These are phyloP conservation scores for Scaptomyza hsui DNA, from an alignment of 1,140 invertebrate genomes.

Conservation along the genomic window DNA sequence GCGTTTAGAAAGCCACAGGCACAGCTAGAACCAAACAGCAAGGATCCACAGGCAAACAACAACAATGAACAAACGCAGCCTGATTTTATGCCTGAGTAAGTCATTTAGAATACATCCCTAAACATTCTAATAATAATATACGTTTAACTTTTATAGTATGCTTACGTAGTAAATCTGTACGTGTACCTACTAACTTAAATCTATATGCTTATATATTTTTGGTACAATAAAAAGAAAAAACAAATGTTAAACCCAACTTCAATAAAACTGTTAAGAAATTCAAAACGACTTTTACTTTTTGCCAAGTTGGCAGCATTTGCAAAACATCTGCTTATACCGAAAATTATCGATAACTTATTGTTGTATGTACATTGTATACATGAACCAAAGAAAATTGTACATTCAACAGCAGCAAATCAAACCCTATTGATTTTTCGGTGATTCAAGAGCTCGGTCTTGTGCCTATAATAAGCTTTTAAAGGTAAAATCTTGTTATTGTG, in stretches of 20 bases:
- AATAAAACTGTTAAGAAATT: constrained; percentile 48
- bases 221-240: constrained; percentile 32
- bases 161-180: constrained; percentile 50
- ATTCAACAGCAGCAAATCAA: constrained; percentile 2
- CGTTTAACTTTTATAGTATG: constrained; percentile 50
- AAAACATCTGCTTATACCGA: constrained; percentile 7
- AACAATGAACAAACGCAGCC: constrained; percentile 19
- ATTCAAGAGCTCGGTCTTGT: constrained; percentile 16
- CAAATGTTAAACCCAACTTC: constrained; percentile 32
- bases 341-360: constrained; percentile 20
- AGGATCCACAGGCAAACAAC: constrained; percentile 16
- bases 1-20: constrained; percentile 57
- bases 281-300: constrained; percentile 10
- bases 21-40: constrained; percentile 14
- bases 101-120: not conserved
- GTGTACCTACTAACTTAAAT: constrained; percentile 10
- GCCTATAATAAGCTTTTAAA: constrained; percentile 21
- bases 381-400: no score
- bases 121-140: not conserved
- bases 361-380: no score
- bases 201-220: constrained; percentile 59
- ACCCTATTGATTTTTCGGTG: constrained; percentile 61
- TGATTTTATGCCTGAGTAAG: constrained; percentile 68
- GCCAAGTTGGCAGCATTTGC: constrained; percentile 8
- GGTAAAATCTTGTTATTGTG: constrained; percentile 2